Percentiles rank a stretch among this genome's conserved stretches.
phyloP scores from a whole-genome alignment of 2,888 invertebrate species.

The Erebia palarica region DNA sequence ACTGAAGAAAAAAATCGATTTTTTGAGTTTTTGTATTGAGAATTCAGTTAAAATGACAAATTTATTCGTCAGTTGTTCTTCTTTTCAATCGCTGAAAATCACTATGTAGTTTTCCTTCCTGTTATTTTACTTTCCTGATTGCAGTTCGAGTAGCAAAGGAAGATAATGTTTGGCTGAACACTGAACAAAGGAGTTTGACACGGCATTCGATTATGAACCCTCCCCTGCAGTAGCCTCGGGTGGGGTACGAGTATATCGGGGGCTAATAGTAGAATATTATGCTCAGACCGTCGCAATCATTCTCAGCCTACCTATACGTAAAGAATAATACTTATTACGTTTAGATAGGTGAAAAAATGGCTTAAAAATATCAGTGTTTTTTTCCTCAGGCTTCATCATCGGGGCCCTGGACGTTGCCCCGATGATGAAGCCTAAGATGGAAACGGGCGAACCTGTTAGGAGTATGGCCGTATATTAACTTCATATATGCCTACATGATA shows the following conservation, averaged over 20 bases:
- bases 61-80: no score
- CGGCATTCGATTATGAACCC: constrained; percentile 16
- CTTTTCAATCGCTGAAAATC: no score
- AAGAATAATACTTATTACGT: background rate
- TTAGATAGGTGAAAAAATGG: background rate
- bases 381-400: no score
- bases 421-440: no score
- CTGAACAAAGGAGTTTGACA: constrained; percentile 18
- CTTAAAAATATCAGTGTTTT: background rate
- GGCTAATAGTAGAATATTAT: background rate
- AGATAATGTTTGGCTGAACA: constrained; percentile 17
- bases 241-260: background rate
- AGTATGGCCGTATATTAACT: no score
- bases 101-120: background rate
- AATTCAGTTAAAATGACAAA: no score
- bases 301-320: background rate
- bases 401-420: no score
- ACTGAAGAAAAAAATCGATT: no score
- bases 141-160: constrained; percentile 14
- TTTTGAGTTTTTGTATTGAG: no score
- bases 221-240: constrained; percentile 4
- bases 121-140: background rate
- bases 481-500: no score
- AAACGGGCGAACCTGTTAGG: no score
- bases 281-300: background rate